Conservation (phyloP, 2,888 invertebrate species). For the Nesidiocoris tenuis region DNA sequence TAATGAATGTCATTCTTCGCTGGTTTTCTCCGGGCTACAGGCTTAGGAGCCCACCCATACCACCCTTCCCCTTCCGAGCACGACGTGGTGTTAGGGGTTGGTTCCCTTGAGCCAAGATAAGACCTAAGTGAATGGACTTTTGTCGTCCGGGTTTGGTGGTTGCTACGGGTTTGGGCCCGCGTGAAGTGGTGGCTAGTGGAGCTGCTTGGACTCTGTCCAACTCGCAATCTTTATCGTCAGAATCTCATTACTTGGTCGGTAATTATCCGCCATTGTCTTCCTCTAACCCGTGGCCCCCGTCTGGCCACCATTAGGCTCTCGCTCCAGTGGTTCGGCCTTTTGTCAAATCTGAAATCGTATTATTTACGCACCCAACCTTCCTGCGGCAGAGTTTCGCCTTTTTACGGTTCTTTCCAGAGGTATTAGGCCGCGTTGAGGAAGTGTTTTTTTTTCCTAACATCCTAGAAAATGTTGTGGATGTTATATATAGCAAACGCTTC, state of each 20-base stretch:
- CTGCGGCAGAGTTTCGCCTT: background rate
- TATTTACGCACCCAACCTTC: background rate
- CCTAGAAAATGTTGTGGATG: too few relatives aligned
- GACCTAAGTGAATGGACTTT: slow-evolving; percentile 9
- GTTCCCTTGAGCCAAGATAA: slow-evolving; percentile 11
- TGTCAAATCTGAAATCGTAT: background rate
- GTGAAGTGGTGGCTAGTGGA: background rate
- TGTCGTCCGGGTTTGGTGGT: background rate
- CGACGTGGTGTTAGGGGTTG: background rate
- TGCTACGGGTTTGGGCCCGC: background rate
- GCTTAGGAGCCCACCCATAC: background rate
- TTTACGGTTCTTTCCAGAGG: background rate
- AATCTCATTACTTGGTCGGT: slow-evolving; percentile 38
- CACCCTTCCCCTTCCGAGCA: background rate
- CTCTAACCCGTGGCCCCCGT: background rate
- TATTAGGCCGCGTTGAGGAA: too few relatives aligned
- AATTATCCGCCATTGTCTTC: slow-evolving; percentile 36
- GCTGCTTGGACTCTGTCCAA: slow-evolving; percentile 23
- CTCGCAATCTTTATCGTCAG: slow-evolving; percentile 38
- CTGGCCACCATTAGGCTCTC: background rate
- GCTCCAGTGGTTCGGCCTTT: background rate
- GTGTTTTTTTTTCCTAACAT: too few relatives aligned
- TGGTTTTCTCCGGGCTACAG: background rate
- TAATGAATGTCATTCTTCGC: background rate
- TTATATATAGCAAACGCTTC: too few relatives aligned